phyloP scores from a whole-genome alignment of 2,113 vertebrate genomes.

The Columba livia region DNA sequence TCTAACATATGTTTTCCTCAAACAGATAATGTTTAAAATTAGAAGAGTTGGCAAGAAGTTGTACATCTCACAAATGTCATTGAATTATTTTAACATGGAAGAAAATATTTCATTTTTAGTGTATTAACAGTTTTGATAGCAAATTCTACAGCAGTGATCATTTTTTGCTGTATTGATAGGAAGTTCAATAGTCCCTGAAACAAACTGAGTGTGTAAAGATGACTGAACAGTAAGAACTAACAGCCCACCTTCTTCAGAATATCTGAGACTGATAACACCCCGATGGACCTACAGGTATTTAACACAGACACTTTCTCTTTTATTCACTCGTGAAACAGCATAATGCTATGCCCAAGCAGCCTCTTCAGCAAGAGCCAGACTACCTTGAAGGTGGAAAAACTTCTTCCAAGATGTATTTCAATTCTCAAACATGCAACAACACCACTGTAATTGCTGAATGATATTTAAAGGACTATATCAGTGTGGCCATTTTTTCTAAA shows the following conservation, averaged over 20 bases:
- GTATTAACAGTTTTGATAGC: constrained; percentile 36
- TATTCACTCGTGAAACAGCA: background rate
- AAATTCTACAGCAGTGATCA: background rate
- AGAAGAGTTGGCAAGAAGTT: constrained; percentile 68
- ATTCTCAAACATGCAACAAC: background rate
- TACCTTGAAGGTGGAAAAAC: background rate
- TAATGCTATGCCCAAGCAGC: background rate
- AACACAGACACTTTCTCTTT: background rate
- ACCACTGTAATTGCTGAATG: background rate
- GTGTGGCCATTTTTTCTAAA: background rate
- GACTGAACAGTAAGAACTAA: background rate
- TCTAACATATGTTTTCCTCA: constrained; percentile 75
- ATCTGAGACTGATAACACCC: background rate
- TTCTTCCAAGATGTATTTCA: background rate
- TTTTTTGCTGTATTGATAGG: constrained; percentile 20
- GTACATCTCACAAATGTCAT: constrained; percentile 66
- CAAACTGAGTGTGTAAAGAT: background rate
- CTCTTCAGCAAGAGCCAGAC: background rate
- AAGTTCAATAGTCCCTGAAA: constrained; percentile 8
- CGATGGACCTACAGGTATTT: background rate
- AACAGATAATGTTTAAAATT: constrained; percentile 74
- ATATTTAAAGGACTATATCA: background rate
- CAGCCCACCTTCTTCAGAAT: background rate
- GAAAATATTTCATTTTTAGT: constrained; percentile 39
- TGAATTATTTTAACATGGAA: constrained; percentile 70